Percentiles rank a stretch among this genome's conserved stretches.
phyloP scores from a whole-genome alignment of 2,113 vertebrate species.

The Pygoscelis adeliae region DNA sequence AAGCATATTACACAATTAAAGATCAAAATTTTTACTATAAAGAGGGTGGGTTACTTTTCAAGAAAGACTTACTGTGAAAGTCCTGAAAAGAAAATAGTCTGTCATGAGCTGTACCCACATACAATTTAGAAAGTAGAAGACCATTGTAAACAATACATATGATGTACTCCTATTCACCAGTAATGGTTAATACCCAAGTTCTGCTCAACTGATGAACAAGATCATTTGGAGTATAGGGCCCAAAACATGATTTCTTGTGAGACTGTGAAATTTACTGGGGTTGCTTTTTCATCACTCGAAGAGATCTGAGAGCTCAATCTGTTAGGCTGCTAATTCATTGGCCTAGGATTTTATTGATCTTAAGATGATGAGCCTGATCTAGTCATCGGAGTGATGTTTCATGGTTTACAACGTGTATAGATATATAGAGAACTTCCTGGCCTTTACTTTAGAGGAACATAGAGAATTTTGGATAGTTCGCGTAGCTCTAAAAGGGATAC shows the following conservation, averaged over 20 bases:
- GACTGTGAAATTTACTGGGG: neutral
- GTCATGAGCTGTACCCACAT: neutral
- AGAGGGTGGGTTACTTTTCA: neutral
- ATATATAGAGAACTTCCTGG: neutral
- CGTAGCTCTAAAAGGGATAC: neutral
- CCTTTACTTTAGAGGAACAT: neutral
- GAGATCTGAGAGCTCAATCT: neutral
- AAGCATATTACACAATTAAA: neutral
- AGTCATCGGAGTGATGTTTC: neutral
- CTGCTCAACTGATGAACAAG: neutral
- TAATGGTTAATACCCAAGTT: fast-evolving
- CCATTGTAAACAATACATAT: neutral
- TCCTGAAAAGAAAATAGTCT: neutral
- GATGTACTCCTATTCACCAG: neutral
- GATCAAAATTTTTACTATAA: neutral
- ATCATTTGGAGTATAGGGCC: fast-evolving
- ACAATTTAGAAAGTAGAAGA: neutral
- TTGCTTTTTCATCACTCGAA: neutral
- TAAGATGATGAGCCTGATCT: neutral
- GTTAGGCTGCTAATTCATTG: neutral
- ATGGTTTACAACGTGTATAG: neutral
- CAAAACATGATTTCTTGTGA: neutral
- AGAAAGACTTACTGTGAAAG: neutral
- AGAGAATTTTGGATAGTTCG: neutral
- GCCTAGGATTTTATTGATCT: neutral